These are phyloP conservation scores for Pyrgilauda ruficollis DNA, from an alignment of 2,113 vertebrate genomes.

Conservation along the genomic window DNA sequence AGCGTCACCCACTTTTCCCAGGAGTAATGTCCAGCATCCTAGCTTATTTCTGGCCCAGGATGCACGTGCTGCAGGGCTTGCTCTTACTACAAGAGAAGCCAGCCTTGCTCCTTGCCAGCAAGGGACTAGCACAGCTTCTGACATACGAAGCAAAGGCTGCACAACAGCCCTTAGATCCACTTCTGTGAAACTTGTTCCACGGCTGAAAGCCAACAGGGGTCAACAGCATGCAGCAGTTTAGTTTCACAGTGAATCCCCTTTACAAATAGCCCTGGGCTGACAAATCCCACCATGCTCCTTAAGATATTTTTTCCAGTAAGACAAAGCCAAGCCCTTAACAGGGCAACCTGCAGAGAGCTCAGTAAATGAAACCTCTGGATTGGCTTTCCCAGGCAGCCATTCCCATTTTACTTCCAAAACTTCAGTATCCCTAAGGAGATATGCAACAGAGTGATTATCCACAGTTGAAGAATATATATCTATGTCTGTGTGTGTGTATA, in stretches of 20 bases:
- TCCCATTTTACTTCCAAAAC: not conserved
- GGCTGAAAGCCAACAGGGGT: not conserved
- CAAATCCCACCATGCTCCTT: not conserved
- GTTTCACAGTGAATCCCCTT: not conserved
- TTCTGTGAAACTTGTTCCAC: not conserved
- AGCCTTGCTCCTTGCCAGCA: not conserved
- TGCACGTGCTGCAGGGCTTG: rapidly evolving
- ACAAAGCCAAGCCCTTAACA: not conserved
- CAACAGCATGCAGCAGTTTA: not conserved
- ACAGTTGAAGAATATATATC: not conserved
- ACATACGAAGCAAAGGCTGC: not conserved
- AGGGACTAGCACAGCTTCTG: not conserved
- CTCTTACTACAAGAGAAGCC: not conserved
- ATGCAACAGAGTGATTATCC: not conserved
- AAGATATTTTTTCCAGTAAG: not conserved
- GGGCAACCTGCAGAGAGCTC: not conserved
- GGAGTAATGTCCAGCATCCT: not conserved
- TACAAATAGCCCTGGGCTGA: not conserved
- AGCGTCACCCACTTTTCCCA: not conserved
- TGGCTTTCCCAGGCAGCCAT: not conserved
- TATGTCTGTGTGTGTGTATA: not conserved
- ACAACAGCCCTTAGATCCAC: not conserved
- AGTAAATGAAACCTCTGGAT: not conserved
- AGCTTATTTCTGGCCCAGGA: not conserved
- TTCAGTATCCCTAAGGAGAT: not conserved